Conservation (phyloP, 2,113 vertebrate species). For the Mus pahari region DNA sequence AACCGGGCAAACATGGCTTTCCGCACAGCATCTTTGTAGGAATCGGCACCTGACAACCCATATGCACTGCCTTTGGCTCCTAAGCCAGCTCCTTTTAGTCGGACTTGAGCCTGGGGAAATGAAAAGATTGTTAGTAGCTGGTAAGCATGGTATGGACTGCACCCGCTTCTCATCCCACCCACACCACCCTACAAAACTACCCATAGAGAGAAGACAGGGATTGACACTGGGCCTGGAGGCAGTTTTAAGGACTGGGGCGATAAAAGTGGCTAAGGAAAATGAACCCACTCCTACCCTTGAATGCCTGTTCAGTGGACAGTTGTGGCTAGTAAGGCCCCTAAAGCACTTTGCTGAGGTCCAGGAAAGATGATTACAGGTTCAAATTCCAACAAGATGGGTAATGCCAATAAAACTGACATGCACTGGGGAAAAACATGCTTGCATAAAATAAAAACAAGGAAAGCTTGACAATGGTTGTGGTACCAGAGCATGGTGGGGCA, state of each 20-base stretch:
- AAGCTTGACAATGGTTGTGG: not conserved
- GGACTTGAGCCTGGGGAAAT: conserved; percentile 92
- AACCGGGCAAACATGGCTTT: conserved; percentile 99
- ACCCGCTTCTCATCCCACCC: not conserved
- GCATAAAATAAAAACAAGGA: not conserved
- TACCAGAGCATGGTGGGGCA: not conserved
- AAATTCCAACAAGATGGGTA: not conserved
- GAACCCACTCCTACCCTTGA: not conserved
- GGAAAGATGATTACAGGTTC: not conserved
- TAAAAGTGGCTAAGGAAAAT: not conserved
- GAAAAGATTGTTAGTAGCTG: conserved; percentile 34
- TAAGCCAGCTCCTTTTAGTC: conserved; percentile 96
- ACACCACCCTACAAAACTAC: not conserved
- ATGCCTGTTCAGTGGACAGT: not conserved
- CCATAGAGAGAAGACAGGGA: not conserved
- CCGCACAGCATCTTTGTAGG: conserved; percentile 97
- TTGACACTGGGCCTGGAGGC: not conserved
- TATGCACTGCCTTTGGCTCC: conserved; percentile 97
- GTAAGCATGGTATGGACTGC: not conserved
- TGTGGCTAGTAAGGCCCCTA: not conserved
- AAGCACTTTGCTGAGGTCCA: not conserved
- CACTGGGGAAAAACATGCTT: not conserved
- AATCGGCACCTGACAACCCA: conserved; percentile 93
- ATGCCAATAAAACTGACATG: not conserved
- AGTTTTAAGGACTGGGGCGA: not conserved